Percentiles rank a stretch among this genome's conserved stretches.
These are phyloP conservation scores for Brachionus plicatilis DNA, from an alignment of 1,140 invertebrate genomes.

Conservation along the genomic window DNA sequence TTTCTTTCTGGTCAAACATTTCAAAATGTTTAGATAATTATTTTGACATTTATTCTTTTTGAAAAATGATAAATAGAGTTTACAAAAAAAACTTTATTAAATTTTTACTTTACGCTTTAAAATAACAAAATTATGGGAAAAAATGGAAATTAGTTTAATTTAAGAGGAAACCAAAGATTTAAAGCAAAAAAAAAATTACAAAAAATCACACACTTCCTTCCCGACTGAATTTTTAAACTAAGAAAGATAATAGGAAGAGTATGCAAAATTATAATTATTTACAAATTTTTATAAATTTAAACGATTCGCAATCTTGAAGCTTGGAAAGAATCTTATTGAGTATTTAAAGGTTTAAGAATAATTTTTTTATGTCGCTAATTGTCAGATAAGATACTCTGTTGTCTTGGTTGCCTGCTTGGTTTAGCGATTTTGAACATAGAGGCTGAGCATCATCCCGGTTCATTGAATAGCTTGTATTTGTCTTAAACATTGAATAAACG, in stretches of 20 bases:
- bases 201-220: background rate
- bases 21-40: background rate
- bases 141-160: background rate
- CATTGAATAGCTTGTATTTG: background rate
- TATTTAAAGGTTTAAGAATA: constrained; percentile 8
- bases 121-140: background rate
- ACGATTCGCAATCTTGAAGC: background rate
- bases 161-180: background rate
- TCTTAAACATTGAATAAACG: constrained; percentile 56
- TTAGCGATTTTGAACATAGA: background rate
- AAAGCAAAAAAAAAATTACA: background rate
- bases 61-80: background rate
- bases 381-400: background rate
- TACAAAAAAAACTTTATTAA: constrained; percentile 7
- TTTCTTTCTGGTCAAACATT: background rate
- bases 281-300: background rate
- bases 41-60: no score
- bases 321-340: background rate
- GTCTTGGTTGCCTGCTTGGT: background rate
- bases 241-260: background rate
- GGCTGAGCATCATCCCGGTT: background rate
- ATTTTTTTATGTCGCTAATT: background rate
- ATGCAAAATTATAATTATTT: background rate
- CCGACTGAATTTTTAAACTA: background rate
- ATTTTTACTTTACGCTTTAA: background rate